Base-by-base conservation (phyloP, 2,797 vertebrate genomes). In the Galago senegalensis region DNA sequence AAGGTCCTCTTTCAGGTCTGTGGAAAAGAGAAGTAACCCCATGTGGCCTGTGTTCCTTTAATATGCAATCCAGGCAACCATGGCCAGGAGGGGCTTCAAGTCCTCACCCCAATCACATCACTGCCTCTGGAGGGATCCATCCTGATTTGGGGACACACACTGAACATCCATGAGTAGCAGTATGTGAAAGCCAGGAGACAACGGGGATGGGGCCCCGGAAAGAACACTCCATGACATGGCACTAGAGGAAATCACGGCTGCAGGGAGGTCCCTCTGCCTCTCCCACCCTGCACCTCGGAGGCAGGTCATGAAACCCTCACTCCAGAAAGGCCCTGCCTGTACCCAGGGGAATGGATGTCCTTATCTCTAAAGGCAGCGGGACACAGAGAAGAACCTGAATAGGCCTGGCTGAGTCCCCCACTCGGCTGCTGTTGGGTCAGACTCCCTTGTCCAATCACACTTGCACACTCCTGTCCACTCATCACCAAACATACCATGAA, bases 1-100 rank as follows among this genome's bases (percentile, higher is more conserved):
- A 56, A 89, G 83, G 56, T 92, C 87, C 81, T 93, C 65, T 77
- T 84, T 87, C 84, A 73, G 72, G 69, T n/a, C 58, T 12, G 60
- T 10, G 88, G 56, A 60, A 81, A 34, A 43, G 89, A 69, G 89
- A 60, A 73, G 70, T 40, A 17, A 43, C 37, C 60, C 21, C 31
- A 29, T 1, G 20, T 25, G 34, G 49, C 7, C 12, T 0, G 7
- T 60, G 58, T 34, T 31, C 60, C 81, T 49, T 31, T 9, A 7
- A 7, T 3, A 3, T 0, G 25, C 21, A 18, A 13, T 4, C 23
- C 1, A 6, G 25, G 23, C 87, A 58, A 18, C 61, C 6, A 63
- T 4, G 5, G 27, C 37, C 14, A 0, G 53, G 31, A 43, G 9
- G 23, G 40, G 46, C 8, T 34, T n/a, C 27, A 7, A 1, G 20